A percentile compares a stretch with the other conserved stretches of the same genome.
Conservation (phyloP, 2,888 invertebrate genomes). For the Eulithis testata region DNA sequence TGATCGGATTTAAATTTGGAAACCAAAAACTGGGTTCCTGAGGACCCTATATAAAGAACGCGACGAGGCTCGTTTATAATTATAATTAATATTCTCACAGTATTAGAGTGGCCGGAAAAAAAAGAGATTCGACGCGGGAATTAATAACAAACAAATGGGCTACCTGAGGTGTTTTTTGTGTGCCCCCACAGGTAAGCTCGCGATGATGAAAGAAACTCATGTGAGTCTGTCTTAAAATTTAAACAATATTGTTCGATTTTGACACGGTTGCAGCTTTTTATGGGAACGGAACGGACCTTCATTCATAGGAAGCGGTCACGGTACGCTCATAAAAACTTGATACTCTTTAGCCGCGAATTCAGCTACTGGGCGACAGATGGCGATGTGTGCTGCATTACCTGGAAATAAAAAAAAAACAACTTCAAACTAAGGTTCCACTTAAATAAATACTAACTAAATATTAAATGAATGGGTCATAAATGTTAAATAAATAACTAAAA, state of each 20-base stretch:
- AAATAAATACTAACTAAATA: slow-evolving; percentile 37
- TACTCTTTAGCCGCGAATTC: slow-evolving; percentile 40
- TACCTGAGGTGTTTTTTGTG: slow-evolving; percentile 84
- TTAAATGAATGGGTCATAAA: slow-evolving; percentile 44
- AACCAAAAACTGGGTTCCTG: slow-evolving; percentile 71
- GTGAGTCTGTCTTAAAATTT: slow-evolving; percentile 79
- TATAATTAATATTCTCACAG: slow-evolving; percentile 85
- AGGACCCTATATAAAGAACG: slow-evolving; percentile 73
- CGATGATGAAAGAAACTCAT: slow-evolving; percentile 80
- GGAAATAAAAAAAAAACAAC: slow-evolving; percentile 45
- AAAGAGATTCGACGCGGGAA: slow-evolving; percentile 81
- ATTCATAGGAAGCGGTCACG: slow-evolving; percentile 71
- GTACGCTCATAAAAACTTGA: slow-evolving; percentile 61
- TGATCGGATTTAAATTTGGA: slow-evolving; percentile 81
- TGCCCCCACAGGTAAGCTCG: slow-evolving; percentile 77
- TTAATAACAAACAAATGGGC: slow-evolving; percentile 85
- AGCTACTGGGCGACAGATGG: slow-evolving; percentile 74
- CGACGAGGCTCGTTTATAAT: slow-evolving; percentile 82
- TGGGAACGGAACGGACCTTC: slow-evolving; percentile 60
- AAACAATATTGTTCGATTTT: slow-evolving; percentile 80
- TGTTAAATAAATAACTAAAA: slow-evolving; percentile 47
- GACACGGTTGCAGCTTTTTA: slow-evolving; percentile 81
- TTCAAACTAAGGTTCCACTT: slow-evolving; percentile 30
- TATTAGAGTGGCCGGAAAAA: slow-evolving; percentile 80
- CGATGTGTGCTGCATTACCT: slow-evolving; percentile 56